Evolutionary conservation across 2,888 invertebrate species (phyloP).

Genomic region (Drosophila histrio): DNA sequence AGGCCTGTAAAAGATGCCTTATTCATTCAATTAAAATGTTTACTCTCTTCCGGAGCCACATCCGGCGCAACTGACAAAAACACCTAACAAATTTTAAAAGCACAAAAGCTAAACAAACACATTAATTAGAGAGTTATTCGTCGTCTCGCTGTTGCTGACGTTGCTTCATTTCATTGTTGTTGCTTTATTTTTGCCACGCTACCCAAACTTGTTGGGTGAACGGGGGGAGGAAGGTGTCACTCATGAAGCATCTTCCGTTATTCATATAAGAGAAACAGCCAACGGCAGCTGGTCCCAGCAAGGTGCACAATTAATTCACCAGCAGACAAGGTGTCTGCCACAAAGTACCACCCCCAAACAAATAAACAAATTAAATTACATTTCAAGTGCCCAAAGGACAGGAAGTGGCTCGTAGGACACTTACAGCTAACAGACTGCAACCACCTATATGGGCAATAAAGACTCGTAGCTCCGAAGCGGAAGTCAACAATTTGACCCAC

Average conservation of each 20-base stretch:
- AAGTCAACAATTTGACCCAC: conserved; percentile 63
- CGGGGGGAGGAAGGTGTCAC: conserved; percentile 1
- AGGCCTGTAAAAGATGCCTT: conserved; percentile 20
- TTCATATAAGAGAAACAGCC: conserved; percentile 8
- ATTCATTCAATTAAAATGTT: conserved; percentile 62
- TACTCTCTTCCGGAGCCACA: conserved; percentile 37
- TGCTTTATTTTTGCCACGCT: conserved; percentile 14
- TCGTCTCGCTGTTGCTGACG: conserved; percentile 1
- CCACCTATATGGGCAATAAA: conserved; percentile 3
- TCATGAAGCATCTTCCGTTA: conserved; percentile 21
- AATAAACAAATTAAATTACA: conserved; percentile 80
- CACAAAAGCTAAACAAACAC: conserved; percentile 72
- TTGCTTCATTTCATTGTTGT: conserved; percentile 1
- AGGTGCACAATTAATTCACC: conserved; percentile 66
- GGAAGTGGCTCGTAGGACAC: conserved; percentile 51
- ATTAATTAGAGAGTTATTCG: conserved; percentile 65
- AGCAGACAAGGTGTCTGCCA: conserved; percentile 39
- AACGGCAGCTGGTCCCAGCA: conserved; percentile 23
- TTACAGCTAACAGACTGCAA: conserved; percentile 15
- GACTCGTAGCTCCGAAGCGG: conserved; percentile 28
- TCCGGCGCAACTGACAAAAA: conserved; percentile 40
- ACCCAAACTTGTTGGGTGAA: not conserved
- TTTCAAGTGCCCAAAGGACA: conserved; percentile 54
- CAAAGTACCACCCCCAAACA: conserved; percentile 36
- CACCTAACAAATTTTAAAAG: conserved; percentile 49